phyloP scores from a whole-genome alignment of 2,888 invertebrate species.

The Drosophila robusta region DNA sequence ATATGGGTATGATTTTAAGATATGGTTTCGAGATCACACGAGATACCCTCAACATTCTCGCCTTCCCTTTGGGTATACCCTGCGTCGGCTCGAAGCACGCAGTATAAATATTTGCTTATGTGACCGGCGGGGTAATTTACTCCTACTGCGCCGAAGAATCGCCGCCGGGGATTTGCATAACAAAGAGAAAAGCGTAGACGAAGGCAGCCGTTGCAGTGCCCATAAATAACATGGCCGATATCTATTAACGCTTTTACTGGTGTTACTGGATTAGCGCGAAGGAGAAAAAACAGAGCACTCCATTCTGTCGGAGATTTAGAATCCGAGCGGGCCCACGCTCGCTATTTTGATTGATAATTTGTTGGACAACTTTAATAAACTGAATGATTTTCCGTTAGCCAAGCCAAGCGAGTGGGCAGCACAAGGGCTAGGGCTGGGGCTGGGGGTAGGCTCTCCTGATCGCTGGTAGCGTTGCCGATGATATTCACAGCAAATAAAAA shows the following conservation, averaged over 20 bases:
- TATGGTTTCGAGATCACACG: too few relatives aligned
- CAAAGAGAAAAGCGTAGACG: constrained; percentile 51
- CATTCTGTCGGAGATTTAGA: constrained; percentile 1
- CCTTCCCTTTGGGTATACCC: not conserved
- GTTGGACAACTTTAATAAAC: constrained; percentile 23
- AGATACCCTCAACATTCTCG: too few relatives aligned
- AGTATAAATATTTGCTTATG: constrained; percentile 72
- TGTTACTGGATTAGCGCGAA: constrained; percentile 72
- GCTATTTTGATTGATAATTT: constrained; percentile 41
- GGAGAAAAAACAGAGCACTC: constrained; percentile 16
- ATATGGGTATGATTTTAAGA: too few relatives aligned
- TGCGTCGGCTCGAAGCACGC: not conserved
- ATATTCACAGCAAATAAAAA: constrained; percentile 80
- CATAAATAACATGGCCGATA: constrained; percentile 79
- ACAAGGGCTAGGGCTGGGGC: not conserved
- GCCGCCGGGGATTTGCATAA: constrained; percentile 61
- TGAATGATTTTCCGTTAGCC: constrained; percentile 29
- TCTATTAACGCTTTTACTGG: constrained; percentile 81
- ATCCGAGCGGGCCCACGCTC: constrained; percentile 26
- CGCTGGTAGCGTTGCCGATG: constrained; percentile 46
- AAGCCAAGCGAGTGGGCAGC: constrained; percentile 4
- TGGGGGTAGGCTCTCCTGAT: not conserved
- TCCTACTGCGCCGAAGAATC: constrained; percentile 70
- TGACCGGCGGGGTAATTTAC: constrained; percentile 80
- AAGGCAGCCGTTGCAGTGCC: constrained; percentile 52